Evolutionary conservation across 2,797 vertebrate species (phyloP).

Genomic region (Megaceryle alcyon): DNA sequence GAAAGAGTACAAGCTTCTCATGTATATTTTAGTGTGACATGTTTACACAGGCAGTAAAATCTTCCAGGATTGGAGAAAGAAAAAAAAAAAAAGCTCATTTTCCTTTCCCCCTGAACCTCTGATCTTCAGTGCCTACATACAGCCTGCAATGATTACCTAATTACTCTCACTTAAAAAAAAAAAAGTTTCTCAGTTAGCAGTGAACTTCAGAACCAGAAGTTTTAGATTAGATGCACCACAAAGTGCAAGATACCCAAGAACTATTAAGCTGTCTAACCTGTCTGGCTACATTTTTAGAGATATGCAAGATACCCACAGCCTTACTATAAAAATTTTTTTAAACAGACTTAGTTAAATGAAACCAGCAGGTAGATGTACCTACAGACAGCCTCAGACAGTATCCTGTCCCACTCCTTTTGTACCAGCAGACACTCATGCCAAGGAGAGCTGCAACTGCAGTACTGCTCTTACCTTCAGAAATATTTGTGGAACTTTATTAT

Average conservation of each 20-base stretch:
- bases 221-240: neutral
- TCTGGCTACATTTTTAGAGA: neutral
- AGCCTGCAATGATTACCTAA: neutral
- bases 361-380: neutral
- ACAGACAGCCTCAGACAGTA: neutral
- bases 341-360: neutral
- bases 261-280: neutral
- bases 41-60: neutral
- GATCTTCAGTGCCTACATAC: neutral
- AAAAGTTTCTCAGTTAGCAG: neutral
- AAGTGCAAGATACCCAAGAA: neutral
- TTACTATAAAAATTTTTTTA: neutral
- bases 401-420: neutral
- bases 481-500: too few species aligned
- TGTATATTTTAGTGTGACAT: accelerated
- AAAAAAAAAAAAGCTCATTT: neutral
- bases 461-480: neutral
- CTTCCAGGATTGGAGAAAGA: neutral
- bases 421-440: neutral
- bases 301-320: neutral
- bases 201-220: neutral
- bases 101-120: neutral
- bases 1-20: neutral
- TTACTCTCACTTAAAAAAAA: neutral
- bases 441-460: neutral